A percentile compares a stretch with the other conserved stretches of the same genome.
Conservation (phyloP, 2,113 vertebrate species). For the Elachura formosa region DNA sequence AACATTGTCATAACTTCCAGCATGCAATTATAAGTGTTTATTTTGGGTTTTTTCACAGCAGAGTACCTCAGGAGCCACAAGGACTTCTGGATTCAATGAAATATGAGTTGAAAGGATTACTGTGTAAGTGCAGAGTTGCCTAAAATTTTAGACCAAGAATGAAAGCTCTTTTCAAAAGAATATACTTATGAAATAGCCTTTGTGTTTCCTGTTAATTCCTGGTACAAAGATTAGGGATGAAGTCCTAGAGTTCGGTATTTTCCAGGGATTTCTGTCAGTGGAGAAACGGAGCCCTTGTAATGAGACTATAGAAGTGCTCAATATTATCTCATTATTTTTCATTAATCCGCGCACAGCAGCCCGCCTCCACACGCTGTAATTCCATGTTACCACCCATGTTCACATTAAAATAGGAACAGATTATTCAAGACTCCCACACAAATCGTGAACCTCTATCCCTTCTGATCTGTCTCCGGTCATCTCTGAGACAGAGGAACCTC, state of each 20-base stretch:
- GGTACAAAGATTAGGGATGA: neutral
- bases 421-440: constrained; percentile 61
- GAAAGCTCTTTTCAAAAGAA: constrained; percentile 33
- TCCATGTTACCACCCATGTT: constrained; percentile 54
- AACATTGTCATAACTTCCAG: constrained; percentile 24
- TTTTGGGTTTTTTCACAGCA: constrained; percentile 8
- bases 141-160: neutral
- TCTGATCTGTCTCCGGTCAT: neutral
- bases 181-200: neutral
- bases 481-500: neutral
- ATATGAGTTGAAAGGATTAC: constrained; percentile 34
- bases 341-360: constrained; percentile 18
- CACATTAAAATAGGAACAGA: constrained; percentile 60
- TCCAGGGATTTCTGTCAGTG: constrained; percentile 13
- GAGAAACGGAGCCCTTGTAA: neutral
- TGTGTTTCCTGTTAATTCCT: constrained; percentile 9
- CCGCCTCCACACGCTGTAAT: constrained; percentile 41
- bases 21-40: constrained; percentile 16
- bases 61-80: constrained; percentile 8
- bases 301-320: constrained; percentile 14
- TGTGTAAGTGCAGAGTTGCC: neutral
- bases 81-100: constrained; percentile 40
- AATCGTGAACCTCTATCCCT: constrained; percentile 56
- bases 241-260: neutral
- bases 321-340: constrained; percentile 63